Evolutionary conservation across 2,113 vertebrate species (phyloP), one percentile per base, ranked within the genome.

Genomic region (Onychorhynchus coronatus): DNA sequence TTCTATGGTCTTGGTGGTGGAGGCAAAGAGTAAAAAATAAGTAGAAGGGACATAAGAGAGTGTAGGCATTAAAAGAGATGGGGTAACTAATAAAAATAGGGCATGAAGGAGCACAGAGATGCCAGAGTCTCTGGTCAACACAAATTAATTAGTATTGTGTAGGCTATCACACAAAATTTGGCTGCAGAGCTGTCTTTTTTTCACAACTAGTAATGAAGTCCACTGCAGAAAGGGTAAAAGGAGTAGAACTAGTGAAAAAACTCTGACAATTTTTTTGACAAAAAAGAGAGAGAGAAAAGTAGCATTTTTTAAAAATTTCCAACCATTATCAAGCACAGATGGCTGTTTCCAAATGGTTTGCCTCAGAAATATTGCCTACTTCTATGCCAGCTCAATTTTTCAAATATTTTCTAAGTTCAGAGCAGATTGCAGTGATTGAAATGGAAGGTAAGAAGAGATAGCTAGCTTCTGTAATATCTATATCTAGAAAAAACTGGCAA

Each of bases 331-430:
- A 12, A 88, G 75, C 67, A 94, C 95, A 96, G 89, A 93, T 95
- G 91, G 88, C 53, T 80, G 39, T 74, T 96, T 72, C 76, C 91
- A 95, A 90, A 83, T 95, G 93, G 79, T 88, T 96, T 94, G 68
- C 68, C 44, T 94, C 44, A 88, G 80, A 91, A 83, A 63, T 62
- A 52, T 74, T 94, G 59, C 78, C 67, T 83, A 42, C 63, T 84
- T 91, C 63, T 74, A 44, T 90, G 65, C 59, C 83, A 56, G 42
- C 30, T 91, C 67, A 83, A 39, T 75, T 94, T 93, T 93, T 92
- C 39, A 83, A 59, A 63, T 94, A 78, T 63, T 92, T 78, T 81
- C 37, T 18, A 61, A 39, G 80, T 95, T 86, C 74, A 59, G 66
- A 94, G 71, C 93, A 93, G 74, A 94, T 93, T 96, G 93, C 90